Evolutionary conservation across 92 coral and sea anemone species (phyloP), one percentile per base, ranked within the genome.

Genomic region (Palythoa caribaeorum): DNA sequence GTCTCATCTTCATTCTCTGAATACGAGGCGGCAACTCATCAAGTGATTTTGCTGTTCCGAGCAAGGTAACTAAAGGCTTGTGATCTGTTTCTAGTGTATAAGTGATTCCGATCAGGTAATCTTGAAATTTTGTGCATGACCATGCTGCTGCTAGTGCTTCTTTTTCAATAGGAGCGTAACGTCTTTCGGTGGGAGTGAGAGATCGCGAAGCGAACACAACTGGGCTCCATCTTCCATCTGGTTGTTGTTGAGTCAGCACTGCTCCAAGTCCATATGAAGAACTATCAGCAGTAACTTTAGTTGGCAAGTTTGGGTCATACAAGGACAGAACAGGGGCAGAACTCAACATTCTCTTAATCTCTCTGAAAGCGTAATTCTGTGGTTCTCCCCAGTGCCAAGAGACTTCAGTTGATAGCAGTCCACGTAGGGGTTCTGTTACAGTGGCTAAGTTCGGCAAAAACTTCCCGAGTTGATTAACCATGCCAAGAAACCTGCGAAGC

Each of bases 211-310:
- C 86, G 72, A 55, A 80, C 71, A 79, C 84, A 38, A 79, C 84
- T 55, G 84, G 84, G 19, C 83, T 85, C 83, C 89, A 73, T 85
- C 84, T 76, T 5, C 89, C 73, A 59, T 86, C 89, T 76, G 38
- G 60, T 19, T 86, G 89, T 57, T 86, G 83, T 60, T 78, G 78
- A 55, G 87, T 76, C 62, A 87, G 90, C 53, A 88, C 91, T 68
- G 91, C 87, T 19, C 91, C 91, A 40, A 79, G 60, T 44, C 91
- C 91, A 55, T 88, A 88, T 54, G 87, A 88, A 20, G 91, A 88
- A 80, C 87, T 79, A 47, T 88, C 91, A 15, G 91, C 87, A 48
- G 90, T 87, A 38, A 78, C 86, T 79, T 87, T 87, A 73, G 86
- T 68, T 68, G 84, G 84, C 78, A 79, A 84, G 78, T 71, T 80